phyloP scores from a whole-genome alignment of 1,140 invertebrate genomes.

The Tyrophagus putrescentiae region DNA sequence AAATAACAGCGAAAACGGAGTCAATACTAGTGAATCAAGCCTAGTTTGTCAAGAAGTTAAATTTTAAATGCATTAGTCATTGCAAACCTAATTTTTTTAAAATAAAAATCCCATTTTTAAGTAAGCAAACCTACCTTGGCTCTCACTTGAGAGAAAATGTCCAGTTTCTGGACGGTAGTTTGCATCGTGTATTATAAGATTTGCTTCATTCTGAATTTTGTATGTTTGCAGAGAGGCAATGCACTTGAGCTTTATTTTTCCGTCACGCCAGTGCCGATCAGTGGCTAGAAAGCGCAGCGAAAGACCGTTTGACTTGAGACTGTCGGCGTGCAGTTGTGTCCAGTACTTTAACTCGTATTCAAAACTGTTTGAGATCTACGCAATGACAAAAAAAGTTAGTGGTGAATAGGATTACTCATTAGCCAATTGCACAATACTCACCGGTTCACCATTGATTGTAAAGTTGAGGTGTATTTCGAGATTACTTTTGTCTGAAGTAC shows the following conservation, averaged over 20 bases:
- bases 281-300: conserved; percentile 29
- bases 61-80: no score
- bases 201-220: conserved; percentile 64
- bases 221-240: conserved; percentile 45
- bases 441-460: conserved; percentile 23
- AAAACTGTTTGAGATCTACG: background rate
- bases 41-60: no score
- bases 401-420: background rate
- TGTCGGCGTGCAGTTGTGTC: conserved; percentile 28
- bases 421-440: background rate
- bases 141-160: conserved; percentile 5
- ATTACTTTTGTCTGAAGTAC: conserved; percentile 30
- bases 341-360: conserved; percentile 25
- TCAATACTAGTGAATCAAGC: no score
- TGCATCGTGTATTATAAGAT: conserved; percentile 36
- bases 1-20: no score
- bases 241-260: conserved; percentile 30
- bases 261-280: conserved; percentile 28
- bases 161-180: background rate
- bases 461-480: conserved; percentile 29
- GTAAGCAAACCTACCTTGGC: no score
- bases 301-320: conserved; percentile 29
- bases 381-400: background rate
- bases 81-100: no score
- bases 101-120: no score